phyloP scores from a whole-genome alignment of 2,113 vertebrate species.

The Anoplopoma fimbria region DNA sequence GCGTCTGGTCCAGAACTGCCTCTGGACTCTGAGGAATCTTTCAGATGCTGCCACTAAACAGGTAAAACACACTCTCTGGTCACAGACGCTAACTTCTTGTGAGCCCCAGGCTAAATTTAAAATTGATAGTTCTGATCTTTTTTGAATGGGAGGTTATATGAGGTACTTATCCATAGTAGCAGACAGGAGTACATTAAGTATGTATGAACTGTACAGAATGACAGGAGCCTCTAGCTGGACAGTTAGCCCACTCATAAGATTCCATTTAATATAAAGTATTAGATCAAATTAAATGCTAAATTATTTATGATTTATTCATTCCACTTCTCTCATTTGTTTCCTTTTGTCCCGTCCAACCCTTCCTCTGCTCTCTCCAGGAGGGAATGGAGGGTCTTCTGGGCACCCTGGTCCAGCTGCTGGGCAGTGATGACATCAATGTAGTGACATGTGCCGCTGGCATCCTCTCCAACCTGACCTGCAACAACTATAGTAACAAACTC shows the following conservation, averaged over 20 bases:
- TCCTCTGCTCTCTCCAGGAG: constrained; percentile 83
- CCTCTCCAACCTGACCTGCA: constrained; percentile 98
- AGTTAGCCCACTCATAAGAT: neutral
- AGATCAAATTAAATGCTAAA: neutral
- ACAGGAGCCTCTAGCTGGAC: neutral
- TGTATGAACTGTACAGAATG: neutral
- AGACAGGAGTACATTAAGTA: neutral
- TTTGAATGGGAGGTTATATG: no score
- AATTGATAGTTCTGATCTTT: neutral
- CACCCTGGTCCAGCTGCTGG: constrained; percentile 96
- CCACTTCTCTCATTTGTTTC: neutral
- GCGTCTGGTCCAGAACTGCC: constrained; percentile 98
- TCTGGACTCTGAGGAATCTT: constrained; percentile 98
- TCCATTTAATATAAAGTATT: neutral
- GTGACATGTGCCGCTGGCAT: constrained; percentile 98
- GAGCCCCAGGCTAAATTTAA: neutral
- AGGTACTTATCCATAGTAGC: neutral
- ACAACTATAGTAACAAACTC: constrained; percentile 99
- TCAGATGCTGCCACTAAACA: constrained; percentile 99
- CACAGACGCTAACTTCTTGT: neutral
- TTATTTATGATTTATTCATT: neutral
- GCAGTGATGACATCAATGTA: constrained; percentile 99
- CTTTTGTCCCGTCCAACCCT: neutral
- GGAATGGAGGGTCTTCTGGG: constrained; percentile 99
- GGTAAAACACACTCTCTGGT: constrained; percentile 73